A percentile compares a stretch with the other conserved stretches of the same genome.
Conservation (phyloP, 2,888 invertebrate species). For the Piscicola geometra region DNA sequence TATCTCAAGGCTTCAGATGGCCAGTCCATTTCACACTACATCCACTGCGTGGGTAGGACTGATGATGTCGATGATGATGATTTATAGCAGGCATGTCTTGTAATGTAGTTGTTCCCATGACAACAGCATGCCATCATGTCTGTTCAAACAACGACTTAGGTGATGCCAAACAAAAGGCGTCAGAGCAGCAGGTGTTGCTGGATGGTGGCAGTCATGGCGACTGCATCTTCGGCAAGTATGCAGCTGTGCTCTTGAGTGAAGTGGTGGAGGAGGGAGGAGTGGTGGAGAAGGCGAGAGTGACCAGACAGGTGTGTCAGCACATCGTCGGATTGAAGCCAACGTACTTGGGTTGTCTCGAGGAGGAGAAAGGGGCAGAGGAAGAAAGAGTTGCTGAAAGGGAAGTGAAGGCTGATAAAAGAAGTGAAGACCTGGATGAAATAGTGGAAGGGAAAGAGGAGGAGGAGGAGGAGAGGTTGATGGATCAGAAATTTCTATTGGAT, state of each 20-base stretch:
- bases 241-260: constrained; percentile 72
- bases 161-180: background rate
- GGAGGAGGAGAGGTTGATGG: constrained; percentile 70
- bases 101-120: background rate
- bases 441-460: constrained; percentile 36
- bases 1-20: constrained; percentile 55
- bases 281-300: background rate
- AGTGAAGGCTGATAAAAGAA: constrained; percentile 8
- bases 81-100: background rate
- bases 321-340: constrained; percentile 65
- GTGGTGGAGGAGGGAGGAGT: constrained; percentile 27
- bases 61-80: background rate
- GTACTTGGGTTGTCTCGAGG: constrained; percentile 46
- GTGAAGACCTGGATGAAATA: background rate
- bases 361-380: constrained; percentile 27
- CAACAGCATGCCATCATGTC: background rate
- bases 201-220: no score
- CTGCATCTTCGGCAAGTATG: constrained; percentile 69
- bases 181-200: constrained; percentile 7
- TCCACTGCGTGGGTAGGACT: constrained; percentile 70
- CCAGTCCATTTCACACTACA: constrained; percentile 58
- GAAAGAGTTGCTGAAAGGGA: constrained; percentile 55
- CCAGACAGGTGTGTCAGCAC: constrained; percentile 78
- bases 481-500: constrained; percentile 81
- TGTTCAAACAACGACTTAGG: no score